Evolutionary conservation across 2,797 vertebrate species (phyloP).

Genomic region (Anas georgica): DNA sequence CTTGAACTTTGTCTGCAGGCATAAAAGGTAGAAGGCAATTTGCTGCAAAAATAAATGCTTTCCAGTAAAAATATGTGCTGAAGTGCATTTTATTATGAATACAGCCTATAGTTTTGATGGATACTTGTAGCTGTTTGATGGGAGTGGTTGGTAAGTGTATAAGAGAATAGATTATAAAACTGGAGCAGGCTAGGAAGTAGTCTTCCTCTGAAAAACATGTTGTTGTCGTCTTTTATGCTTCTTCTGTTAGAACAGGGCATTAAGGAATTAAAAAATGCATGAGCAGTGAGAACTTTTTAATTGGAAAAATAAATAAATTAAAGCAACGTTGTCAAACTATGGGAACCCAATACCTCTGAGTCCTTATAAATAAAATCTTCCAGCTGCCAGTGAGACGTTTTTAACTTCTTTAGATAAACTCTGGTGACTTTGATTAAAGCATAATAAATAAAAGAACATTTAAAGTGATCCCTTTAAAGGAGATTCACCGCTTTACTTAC

Average conservation of each 20-base stretch:
- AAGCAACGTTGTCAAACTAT: constrained; percentile 1
- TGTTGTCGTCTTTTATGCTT: constrained; percentile 59
- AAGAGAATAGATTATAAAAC: constrained; percentile 53
- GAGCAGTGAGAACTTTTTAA: constrained; percentile 57
- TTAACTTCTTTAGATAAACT: constrained; percentile 36
- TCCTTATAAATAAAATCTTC: constrained; percentile 45
- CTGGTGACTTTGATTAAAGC: constrained; percentile 50
- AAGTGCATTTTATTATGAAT: constrained; percentile 42
- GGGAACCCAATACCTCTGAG: background rate
- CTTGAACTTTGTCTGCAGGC: background rate
- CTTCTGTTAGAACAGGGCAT: constrained; percentile 20
- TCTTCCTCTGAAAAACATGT: constrained; percentile 20
- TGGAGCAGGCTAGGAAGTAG: constrained; percentile 22
- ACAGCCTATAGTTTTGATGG: constrained; percentile 34
- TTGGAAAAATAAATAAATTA: constrained; percentile 70
- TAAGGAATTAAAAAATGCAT: constrained; percentile 69
- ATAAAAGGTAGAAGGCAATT: background rate
- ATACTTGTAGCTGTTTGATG: constrained; percentile 15
- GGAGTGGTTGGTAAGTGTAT: constrained; percentile 31
- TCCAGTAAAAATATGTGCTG: background rate
- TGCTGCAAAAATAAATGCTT: constrained; percentile 44
- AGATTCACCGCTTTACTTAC: background rate
- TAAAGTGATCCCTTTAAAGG: background rate
- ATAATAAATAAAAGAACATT: constrained; percentile 50
- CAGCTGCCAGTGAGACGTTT: constrained; percentile 44